Evolutionary conservation across 2,113 vertebrate species (phyloP).

Genomic region (Columbina picui): DNA sequence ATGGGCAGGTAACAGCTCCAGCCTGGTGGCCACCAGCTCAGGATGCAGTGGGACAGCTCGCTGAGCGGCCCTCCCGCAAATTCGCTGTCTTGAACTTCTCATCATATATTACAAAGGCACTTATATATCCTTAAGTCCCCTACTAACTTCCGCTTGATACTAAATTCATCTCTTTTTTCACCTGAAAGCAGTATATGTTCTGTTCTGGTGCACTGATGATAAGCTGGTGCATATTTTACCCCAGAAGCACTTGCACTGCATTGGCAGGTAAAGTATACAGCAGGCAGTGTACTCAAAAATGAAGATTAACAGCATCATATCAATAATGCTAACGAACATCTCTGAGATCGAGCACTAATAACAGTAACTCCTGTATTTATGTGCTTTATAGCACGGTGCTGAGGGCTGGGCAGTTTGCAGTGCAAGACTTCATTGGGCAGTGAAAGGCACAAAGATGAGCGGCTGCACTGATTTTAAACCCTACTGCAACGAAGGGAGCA

Average conservation of each 20-base stretch:
- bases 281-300: neutral
- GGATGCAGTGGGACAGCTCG: neutral
- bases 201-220: neutral
- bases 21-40: neutral
- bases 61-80: neutral
- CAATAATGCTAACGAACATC: neutral
- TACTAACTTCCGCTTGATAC: neutral
- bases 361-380: neutral
- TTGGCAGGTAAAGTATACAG: neutral
- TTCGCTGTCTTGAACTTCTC: neutral
- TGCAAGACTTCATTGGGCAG: neutral
- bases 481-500: neutral
- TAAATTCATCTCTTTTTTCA: neutral
- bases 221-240: neutral
- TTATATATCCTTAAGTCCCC: neutral
- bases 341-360: neutral
- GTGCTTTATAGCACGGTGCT: neutral
- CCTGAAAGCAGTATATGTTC: neutral
- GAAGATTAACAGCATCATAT: neutral
- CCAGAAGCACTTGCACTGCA: neutral
- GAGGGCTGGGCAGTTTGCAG: neutral
- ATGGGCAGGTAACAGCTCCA: accelerated
- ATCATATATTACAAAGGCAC: neutral
- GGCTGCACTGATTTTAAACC: neutral
- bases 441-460: neutral